Base-by-base conservation (phyloP, 2,888 invertebrate genomes). In the Lithophane leautieri region DNA sequence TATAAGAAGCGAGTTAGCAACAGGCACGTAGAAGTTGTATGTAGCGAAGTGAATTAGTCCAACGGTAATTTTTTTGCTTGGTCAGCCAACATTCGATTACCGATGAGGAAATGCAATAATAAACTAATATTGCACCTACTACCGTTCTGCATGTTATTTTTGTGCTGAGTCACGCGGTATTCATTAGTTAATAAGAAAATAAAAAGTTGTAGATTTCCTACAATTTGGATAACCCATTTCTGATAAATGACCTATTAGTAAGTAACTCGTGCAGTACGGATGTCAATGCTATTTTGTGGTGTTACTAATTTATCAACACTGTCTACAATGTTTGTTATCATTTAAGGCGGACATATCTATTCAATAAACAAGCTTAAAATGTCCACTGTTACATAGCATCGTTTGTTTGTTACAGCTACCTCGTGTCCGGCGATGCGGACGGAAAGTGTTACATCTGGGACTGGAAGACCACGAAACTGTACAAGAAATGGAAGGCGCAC, bases 401-500 rank as follows among this genome's bases (percentile, higher is more conserved):
- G 50, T 54, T 84, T 62, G 78, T 77, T 94, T 94, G 92, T 97
- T 97, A 28, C 95, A 99, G 99, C 90, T 99, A 99, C 93, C 96
- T 99, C 60, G 98, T 99, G 71, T 99, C 99, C 0, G 99, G 99
- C 1, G 99, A 99, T 94, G 99, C 99, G 0, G 99, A 99, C 96
- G 99, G 99, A 16, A 99, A 99, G 95, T 98, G 99, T 90, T 99
- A 99, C 94, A 98, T 99, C 63, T 99, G 99, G 99, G 99, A 99
- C 93, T 99, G 99, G 99, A 99, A 99, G 94, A 99, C 99, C 0
- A 99, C 99, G 83, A 99, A 99, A 95, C 97, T 99, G 81, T 99
- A 99, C 95, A 99, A 99, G 94, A 99, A 99, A 93, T 99, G 99
- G 99, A 99, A 99, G 94, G 99, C 99, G 0, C 99, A 99, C 93